Base-by-base conservation (phyloP, 1,140 invertebrate genomes). In the Tetramorium simillimum region DNA sequence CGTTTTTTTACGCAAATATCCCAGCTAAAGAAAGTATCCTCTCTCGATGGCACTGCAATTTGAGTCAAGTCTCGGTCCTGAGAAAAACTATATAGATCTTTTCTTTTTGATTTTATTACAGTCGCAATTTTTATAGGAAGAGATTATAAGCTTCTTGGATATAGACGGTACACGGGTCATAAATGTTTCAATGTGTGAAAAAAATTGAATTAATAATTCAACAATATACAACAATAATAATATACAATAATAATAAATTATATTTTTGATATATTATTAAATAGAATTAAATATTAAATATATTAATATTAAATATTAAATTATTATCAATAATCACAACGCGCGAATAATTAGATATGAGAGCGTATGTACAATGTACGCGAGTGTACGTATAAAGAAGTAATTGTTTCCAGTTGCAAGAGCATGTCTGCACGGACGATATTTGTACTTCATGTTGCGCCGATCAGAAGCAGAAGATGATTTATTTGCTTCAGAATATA, bases 401-500 rank as follows among this genome's bases (percentile, higher is more conserved):
- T 7, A 33, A 86, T 58, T 75, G 51, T 77, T 88, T 92, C 21
- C 72, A 94, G 93, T 51, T 93, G 12, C 63, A 93, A 49, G 81
- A 87, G 58, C 69, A 86, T 40, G 51, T 62, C 65, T 70, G 77
- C 5, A 72, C 84, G 46, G 72, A 90, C 46, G 89, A 92, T 6
- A 46, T 81, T 21, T 92, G 92, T 14, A 77, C 78, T 40, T 77
- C 75, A 0, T 90, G 89, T 37, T 67, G 80, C 65, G 63, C 60
- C 18, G 88, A 92, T 80, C 67, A 89, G 2, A 93, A 92, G 72
- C 90, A 93, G 12, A 90, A 93, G 65, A 84, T 95, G 53, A 86
- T 94, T 7, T 86, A 84, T 56, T 92, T 91, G 7, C 91, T 95
- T 18, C 70, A 93, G 46, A 91, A 94, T 78, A 94, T 95, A 81